These are phyloP conservation scores for Platerodrilus igneus DNA, from an alignment of 2,888 invertebrate species.

Conservation along the genomic window DNA sequence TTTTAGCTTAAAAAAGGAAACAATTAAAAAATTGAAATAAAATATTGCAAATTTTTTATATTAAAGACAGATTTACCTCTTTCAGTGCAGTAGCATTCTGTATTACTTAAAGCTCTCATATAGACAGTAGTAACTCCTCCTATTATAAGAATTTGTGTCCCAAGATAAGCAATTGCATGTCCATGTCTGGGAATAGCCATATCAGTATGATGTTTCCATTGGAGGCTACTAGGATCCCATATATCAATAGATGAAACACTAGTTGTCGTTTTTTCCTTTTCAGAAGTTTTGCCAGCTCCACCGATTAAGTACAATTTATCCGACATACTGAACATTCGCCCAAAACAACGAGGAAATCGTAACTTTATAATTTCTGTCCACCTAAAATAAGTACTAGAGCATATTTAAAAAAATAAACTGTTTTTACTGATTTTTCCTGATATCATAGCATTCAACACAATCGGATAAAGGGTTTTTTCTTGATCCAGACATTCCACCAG, in stretches of 20 bases:
- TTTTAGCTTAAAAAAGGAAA: neutral
- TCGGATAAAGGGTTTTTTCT: constrained; percentile 54
- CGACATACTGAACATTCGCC: constrained; percentile 52
- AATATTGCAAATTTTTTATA: too few species aligned
- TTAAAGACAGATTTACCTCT: constrained; percentile 48
- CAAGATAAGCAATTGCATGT: constrained; percentile 60
- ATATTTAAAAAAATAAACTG: constrained; percentile 1
- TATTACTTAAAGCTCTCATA: constrained; percentile 60
- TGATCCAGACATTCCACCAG: constrained; percentile 64
- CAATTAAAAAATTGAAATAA: neutral
- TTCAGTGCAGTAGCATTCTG: constrained; percentile 63
- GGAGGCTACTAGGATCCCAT: constrained; percentile 54
- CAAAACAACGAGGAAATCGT: constrained; percentile 54
- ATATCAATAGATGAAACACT: constrained; percentile 58
- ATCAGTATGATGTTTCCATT: constrained; percentile 57
- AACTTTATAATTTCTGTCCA: constrained; percentile 56
- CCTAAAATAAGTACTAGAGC: constrained; percentile 39
- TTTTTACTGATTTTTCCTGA: constrained; percentile 55
- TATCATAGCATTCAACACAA: constrained; percentile 62
- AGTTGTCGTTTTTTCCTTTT: constrained; percentile 53
- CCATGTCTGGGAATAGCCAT: constrained; percentile 64
- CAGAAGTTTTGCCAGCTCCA: constrained; percentile 57
- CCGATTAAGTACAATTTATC: constrained; percentile 63
- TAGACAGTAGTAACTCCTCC: constrained; percentile 64
- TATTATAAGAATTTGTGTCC: constrained; percentile 60